Base-by-base conservation (phyloP, 2,113 vertebrate species). In the Rhineura floridana region DNA sequence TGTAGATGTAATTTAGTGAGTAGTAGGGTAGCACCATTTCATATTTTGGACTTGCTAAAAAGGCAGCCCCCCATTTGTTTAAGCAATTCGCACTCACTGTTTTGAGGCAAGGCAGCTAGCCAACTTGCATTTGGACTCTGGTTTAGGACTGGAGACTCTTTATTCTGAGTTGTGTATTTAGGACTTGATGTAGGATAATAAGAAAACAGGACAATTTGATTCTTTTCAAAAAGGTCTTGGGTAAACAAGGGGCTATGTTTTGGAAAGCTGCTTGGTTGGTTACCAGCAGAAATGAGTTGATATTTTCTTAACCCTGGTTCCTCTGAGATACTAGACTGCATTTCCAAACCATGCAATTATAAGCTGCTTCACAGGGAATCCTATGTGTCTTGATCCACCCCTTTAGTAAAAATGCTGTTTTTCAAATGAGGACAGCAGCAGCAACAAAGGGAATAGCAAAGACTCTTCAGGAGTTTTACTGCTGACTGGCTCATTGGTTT, bases 291-390 rank as follows among this genome's bases (percentile, higher is more conserved):
- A 28, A 0, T 2, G 6, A 39, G 5, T 13, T 33, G n/a, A 6
- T 4, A 1, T 81, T 85, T 84, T 67, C 83, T 85, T 91, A 39
- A 63, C 36, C 42, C 1, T 0, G 1, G 50, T 87, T 84, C 30
- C 39, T 81, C 6, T 11, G 67, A 46, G 23, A 78, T 81, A 65
- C 15, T 13, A 0, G 8, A 0, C 2, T 0, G 3, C 65, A 83
- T 75, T 94, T 81, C 42, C 69, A 48, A 55, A 69, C 59, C 55
- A 69, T 0, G 0, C 1, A 52, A 21, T 75, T 83, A 13, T 3
- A 15, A 1, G 0, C 15, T 44, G 59, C 6, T 4, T 76, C 15
- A 6, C 0, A 0, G 19, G 44, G 52, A 13, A 28, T 1, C 83
- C 30, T 82, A 65, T 12, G 81, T 88, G 81, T 30, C 36, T 42